phyloP scores from a whole-genome alignment of 2,888 invertebrate genomes.

The Strigamia crassipes region DNA sequence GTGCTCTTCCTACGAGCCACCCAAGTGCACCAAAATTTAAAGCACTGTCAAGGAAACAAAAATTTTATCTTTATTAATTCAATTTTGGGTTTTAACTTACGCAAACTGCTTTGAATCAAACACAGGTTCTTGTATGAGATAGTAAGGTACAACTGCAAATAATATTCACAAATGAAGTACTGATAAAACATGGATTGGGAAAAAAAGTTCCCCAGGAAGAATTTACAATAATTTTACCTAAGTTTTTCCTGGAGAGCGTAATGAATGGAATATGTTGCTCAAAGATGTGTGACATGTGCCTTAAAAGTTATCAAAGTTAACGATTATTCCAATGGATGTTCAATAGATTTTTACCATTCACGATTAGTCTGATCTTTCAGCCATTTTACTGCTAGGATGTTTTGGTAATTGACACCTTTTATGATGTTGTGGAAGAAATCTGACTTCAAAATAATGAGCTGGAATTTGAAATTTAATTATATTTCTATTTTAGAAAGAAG shows the following conservation, averaged over 20 bases:
- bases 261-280: neutral
- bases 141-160: neutral
- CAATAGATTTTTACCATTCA: neutral
- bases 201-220: too few species aligned
- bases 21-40: slow-evolving; percentile 1
- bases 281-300: neutral
- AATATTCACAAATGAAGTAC: too few species aligned
- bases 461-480: neutral
- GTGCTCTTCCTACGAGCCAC: neutral
- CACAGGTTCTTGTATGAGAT: neutral
- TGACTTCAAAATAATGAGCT: neutral
- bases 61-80: neutral
- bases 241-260: neutral
- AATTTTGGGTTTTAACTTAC: neutral
- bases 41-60: neutral
- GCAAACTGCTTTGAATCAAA: neutral
- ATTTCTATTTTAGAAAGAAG: neutral
- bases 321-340: neutral
- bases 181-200: too few species aligned
- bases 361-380: neutral
- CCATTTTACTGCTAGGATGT: neutral
- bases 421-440: neutral
- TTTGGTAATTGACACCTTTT: neutral
- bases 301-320: neutral
- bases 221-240: neutral